phyloP scores from a whole-genome alignment of 2,888 invertebrate genomes.

The Ornithoptera priamus region DNA sequence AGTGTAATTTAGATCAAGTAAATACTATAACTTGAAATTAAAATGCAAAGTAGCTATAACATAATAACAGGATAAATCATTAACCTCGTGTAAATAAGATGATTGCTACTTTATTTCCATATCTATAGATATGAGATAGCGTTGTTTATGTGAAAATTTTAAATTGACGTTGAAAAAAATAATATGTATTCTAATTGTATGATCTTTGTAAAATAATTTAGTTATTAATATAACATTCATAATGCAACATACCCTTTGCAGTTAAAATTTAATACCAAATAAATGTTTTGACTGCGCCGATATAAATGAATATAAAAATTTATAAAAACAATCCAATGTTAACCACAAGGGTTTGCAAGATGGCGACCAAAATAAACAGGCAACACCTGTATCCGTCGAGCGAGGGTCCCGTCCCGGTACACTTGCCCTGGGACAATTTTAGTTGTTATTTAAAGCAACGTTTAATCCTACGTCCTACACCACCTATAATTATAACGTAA shows the following conservation, averaged over 20 bases:
- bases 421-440: conserved; percentile 11
- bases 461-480: background rate
- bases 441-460: background rate
- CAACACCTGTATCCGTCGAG: conserved; percentile 68
- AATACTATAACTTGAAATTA: no score
- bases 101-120: background rate
- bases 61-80: no score
- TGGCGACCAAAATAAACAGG: conserved; percentile 47
- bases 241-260: background rate
- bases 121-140: background rate
- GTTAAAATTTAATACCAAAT: background rate
- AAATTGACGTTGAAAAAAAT: conserved; percentile 34
- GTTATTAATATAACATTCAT: background rate
- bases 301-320: conserved; percentile 35
- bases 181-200: background rate
- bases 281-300: background rate
- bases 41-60: no score
- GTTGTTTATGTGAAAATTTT: conserved; percentile 39
- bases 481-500: background rate
- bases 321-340: conserved; percentile 37
- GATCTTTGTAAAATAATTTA: background rate
- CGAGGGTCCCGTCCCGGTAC: conserved; percentile 12
- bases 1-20: no score
- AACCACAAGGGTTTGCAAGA: conserved; percentile 54
- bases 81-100: background rate